These are phyloP conservation scores for Lepus timidus DNA, from an alignment of 2,113 vertebrate genomes.

Conservation along the genomic window DNA sequence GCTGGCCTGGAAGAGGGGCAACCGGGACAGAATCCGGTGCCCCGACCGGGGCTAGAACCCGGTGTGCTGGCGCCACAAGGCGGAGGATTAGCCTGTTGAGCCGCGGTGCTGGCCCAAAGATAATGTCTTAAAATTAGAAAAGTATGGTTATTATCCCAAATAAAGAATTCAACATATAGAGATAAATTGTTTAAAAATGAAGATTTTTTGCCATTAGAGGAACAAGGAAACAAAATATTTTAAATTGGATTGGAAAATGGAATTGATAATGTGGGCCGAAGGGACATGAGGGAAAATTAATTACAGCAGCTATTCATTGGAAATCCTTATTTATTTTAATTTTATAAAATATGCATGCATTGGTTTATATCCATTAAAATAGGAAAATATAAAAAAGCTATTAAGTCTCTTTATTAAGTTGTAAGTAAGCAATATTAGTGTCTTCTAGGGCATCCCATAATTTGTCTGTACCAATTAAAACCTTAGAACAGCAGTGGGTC, in stretches of 20 bases:
- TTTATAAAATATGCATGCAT: background rate
- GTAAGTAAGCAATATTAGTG: background rate
- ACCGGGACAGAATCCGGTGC: too few species aligned
- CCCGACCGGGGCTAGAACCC: too few species aligned
- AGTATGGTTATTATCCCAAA: background rate
- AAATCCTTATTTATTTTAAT: conserved; percentile 7
- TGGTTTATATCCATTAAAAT: conserved; percentile 7
- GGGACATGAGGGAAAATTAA: background rate
- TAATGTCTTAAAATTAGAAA: conserved; percentile 40
- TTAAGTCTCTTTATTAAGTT: background rate
- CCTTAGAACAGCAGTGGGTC: background rate
- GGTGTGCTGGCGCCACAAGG: too few species aligned
- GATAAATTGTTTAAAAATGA: conserved; percentile 36
- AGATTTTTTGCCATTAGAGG: background rate
- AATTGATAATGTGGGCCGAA: background rate
- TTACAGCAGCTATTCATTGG: background rate
- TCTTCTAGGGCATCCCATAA: background rate
- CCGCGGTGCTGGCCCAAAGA: too few species aligned
- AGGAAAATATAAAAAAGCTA: background rate
- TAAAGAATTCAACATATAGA: background rate
- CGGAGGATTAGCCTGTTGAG: too few species aligned
- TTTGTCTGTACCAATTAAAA: background rate
- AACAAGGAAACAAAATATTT: background rate
- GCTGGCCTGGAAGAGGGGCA: too few species aligned
- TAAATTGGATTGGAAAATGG: background rate